Conservation (phyloP, 2,888 invertebrate species). For the Phania funesta region DNA sequence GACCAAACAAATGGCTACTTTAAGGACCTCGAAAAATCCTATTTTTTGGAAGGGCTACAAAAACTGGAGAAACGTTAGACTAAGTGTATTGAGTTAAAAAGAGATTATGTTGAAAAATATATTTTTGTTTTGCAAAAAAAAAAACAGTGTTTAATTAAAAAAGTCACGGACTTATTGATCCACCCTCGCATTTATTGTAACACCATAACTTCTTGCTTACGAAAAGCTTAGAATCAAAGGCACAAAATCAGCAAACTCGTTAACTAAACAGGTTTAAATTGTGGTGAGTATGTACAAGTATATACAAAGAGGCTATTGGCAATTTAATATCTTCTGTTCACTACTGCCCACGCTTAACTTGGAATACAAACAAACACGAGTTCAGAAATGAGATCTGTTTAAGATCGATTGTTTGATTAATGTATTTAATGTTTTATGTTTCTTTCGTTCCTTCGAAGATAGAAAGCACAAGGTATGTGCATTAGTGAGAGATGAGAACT, state of each 20-base stretch:
- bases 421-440: constrained; percentile 14
- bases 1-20: no score
- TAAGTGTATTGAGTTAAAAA: no score
- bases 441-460: background rate
- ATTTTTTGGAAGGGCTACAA: no score
- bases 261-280: constrained; percentile 51
- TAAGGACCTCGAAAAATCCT: no score
- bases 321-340: constrained; percentile 47
- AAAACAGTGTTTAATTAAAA: background rate
- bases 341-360: constrained; percentile 43
- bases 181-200: background rate
- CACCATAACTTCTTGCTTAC: constrained; percentile 18
- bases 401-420: constrained; percentile 46
- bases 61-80: no score
- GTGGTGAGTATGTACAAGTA: constrained; percentile 22
- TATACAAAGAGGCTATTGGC: constrained; percentile 20
- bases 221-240: constrained; percentile 13
- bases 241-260: constrained; percentile 35
- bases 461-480: background rate
- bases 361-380: background rate
- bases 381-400: constrained; percentile 47
- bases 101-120: no score
- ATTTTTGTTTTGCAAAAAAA: no score
- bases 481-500: no score
- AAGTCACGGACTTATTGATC: no score